Evolutionary conservation across 2,113 vertebrate species (phyloP).

Genomic region (Nothoprocta pentlandii): DNA sequence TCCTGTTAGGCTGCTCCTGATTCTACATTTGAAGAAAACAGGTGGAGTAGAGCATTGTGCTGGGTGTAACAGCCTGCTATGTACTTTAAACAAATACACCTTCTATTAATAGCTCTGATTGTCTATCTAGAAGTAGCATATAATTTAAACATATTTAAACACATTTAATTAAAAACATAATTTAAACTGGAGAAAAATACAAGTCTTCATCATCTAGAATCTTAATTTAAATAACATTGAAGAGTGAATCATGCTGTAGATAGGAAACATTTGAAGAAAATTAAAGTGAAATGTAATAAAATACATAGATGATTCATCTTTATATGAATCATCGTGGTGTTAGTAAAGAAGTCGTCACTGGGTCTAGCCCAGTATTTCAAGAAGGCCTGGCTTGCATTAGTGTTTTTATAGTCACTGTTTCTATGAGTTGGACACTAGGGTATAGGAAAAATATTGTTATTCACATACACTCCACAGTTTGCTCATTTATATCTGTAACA

Average conservation of each 20-base stretch:
- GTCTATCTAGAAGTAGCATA: not conserved
- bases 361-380: not conserved
- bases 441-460: not conserved
- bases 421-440: not conserved
- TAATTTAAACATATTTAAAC: too few relatives aligned
- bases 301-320: not conserved
- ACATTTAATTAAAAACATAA: not conserved
- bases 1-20: not conserved
- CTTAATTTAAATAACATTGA: not conserved
- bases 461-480: not conserved
- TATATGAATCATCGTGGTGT: not conserved
- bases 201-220: not conserved
- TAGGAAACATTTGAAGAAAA: not conserved
- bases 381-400: not conserved
- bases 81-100: not conserved
- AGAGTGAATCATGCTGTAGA: not conserved
- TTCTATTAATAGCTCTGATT: not conserved
- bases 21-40: not conserved
- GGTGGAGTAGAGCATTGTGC: not conserved
- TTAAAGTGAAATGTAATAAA: not conserved
- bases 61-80: not conserved
- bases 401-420: not conserved
- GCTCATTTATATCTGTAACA: not conserved
- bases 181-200: not conserved
- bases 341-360: not conserved